Evolutionary conservation across 2,113 vertebrate genomes (phyloP).

Genomic region (Coryphaenoides rupestris): DNA sequence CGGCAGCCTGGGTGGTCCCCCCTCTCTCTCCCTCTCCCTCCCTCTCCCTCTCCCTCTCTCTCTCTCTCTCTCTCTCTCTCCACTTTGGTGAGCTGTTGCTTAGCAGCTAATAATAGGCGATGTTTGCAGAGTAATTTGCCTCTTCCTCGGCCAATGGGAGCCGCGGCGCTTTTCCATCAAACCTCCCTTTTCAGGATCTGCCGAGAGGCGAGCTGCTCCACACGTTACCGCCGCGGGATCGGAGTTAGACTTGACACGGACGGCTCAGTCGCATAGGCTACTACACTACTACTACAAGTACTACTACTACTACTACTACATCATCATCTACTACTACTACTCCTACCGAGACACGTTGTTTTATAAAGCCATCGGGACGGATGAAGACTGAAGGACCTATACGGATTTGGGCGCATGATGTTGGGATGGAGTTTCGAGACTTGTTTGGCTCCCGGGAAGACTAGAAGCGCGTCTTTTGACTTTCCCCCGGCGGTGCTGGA

Average conservation of each 20-base stretch:
- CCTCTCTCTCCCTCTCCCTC: slow-evolving; percentile 31
- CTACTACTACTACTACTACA: slow-evolving; percentile 42
- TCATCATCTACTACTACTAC: slow-evolving; percentile 42
- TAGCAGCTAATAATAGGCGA: slow-evolving; percentile 91
- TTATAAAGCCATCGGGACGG: slow-evolving; percentile 66
- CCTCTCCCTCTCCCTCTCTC: slow-evolving; percentile 46
- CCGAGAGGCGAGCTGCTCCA: slow-evolving; percentile 76
- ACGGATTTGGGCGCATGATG: slow-evolving; percentile 82
- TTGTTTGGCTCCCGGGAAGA: slow-evolving; percentile 75
- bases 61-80: slow-evolving; percentile 65
- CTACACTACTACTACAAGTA: slow-evolving; percentile 26
- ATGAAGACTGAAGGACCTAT: slow-evolving; percentile 78
- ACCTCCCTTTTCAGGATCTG: slow-evolving; percentile 81
- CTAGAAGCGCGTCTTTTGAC: slow-evolving; percentile 55
- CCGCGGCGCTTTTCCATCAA: slow-evolving; percentile 81
- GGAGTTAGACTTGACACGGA: slow-evolving; percentile 72
- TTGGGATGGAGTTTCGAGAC: slow-evolving; percentile 79
- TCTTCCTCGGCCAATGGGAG: slow-evolving; percentile 88
- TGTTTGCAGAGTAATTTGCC: slow-evolving; percentile 91
- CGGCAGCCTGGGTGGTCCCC: slow-evolving; percentile 68
- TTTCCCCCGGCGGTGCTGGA: slow-evolving; percentile 65
- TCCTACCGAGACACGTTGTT: slow-evolving; percentile 56
- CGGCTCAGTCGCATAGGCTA: slow-evolving; percentile 53
- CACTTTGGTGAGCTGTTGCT: slow-evolving; percentile 88
- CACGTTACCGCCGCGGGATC: slow-evolving; percentile 77